Conservation (phyloP, 2,888 invertebrate species). For the Ectropis crepuscularia region DNA sequence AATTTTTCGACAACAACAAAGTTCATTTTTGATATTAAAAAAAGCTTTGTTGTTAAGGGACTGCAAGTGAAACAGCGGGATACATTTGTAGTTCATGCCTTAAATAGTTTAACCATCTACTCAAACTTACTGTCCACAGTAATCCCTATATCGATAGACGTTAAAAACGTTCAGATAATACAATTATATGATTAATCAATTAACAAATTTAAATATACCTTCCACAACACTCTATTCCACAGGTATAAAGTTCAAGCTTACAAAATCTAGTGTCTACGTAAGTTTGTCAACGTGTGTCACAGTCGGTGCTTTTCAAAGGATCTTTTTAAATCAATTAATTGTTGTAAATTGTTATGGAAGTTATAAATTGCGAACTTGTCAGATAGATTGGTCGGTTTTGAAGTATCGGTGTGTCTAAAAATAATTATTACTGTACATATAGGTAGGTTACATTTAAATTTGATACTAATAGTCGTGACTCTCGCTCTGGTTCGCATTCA, state of each 20-base stretch:
- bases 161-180: constrained; percentile 70
- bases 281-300: constrained; percentile 39
- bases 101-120: constrained; percentile 3
- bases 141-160: constrained; percentile 58
- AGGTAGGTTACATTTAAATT: no score
- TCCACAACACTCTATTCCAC: constrained; percentile 10
- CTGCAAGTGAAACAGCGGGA: no score
- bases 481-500: no score
- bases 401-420: neutral
- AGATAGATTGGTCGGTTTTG: constrained; percentile 8
- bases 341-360: constrained; percentile 10
- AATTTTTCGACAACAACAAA: no score
- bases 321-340: constrained; percentile 62
- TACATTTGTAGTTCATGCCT: neutral
- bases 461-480: no score
- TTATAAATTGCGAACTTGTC: constrained; percentile 20
- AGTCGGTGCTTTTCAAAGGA: constrained; percentile 60
- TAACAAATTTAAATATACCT: constrained; percentile 37
- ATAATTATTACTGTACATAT: no score
- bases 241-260: constrained; percentile 41
- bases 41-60: no score
- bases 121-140: constrained; percentile 12
- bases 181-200: constrained; percentile 66
- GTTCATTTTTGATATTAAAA: no score
- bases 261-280: no score